These are phyloP conservation scores for Branchellion lobata DNA, from an alignment of 2,888 invertebrate species.

Conservation along the genomic window DNA sequence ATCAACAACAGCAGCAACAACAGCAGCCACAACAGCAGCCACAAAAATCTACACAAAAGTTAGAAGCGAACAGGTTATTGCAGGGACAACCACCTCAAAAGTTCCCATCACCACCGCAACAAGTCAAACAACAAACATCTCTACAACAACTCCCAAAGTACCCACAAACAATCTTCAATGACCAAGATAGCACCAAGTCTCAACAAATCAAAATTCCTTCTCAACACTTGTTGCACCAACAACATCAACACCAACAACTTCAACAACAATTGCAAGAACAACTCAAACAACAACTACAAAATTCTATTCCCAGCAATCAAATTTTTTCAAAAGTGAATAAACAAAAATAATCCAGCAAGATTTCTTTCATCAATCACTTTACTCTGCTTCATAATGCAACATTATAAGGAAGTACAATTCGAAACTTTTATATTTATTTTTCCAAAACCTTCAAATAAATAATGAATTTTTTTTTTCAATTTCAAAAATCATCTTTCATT, in stretches of 20 bases:
- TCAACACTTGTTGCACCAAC: neutral
- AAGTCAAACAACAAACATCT: neutral
- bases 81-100: neutral
- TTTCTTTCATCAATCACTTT: no score
- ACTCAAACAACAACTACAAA: neutral
- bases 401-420: no score
- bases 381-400: no score
- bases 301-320: neutral
- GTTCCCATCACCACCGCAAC: neutral
- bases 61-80: no score
- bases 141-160: neutral
- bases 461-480: no score
- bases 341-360: no score
- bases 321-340: no score
- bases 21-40: neutral
- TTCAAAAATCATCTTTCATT: no score
- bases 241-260: neutral
- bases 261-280: conserved; percentile 7
- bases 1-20: neutral
- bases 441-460: no score
- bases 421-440: no score
- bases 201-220: neutral
- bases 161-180: neutral
- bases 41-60: no score
- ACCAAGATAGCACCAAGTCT: no score